A percentile compares a stretch with the other conserved stretches of the same genome.
Evolutionary conservation across 1,140 invertebrate genomes (phyloP).

Genomic region (Drosophila setifemur): DNA sequence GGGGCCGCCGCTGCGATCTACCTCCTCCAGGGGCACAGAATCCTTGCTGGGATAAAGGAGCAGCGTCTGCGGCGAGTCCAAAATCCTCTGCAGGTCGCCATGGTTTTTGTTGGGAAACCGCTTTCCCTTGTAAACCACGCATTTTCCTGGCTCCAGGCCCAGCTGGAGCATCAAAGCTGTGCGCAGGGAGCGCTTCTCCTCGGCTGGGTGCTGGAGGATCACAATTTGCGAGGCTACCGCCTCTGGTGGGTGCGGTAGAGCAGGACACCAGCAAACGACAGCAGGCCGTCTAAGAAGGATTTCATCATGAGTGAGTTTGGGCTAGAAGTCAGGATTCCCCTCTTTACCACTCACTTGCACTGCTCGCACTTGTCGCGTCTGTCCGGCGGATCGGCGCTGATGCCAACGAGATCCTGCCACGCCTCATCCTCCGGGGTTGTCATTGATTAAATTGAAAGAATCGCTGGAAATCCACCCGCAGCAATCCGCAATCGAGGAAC

Average conservation of each 20-base stretch:
- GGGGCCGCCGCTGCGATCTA: constrained; percentile 82
- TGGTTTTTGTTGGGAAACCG: constrained; percentile 90
- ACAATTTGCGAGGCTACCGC: constrained; percentile 88
- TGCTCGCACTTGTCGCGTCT: constrained; percentile 87
- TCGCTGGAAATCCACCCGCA: constrained; percentile 3
- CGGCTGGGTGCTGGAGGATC: constrained; percentile 95
- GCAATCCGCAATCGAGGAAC: background rate
- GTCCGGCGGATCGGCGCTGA: constrained; percentile 88
- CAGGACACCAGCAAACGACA: constrained; percentile 95
- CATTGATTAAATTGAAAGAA: constrained; percentile 48
- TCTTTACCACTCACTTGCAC: constrained; percentile 86
- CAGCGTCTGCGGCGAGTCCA: constrained; percentile 88
- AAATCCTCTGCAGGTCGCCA: constrained; percentile 86
- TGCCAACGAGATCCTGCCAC: constrained; percentile 86
- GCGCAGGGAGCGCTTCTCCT: constrained; percentile 93
- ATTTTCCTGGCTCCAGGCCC: constrained; percentile 88
- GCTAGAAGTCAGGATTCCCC: background rate
- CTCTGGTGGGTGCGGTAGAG: constrained; percentile 88
- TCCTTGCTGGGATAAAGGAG: constrained; percentile 92
- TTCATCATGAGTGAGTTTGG: background rate
- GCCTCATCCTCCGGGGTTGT: constrained; percentile 50
- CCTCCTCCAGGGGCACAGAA: constrained; percentile 83
- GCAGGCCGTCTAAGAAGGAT: constrained; percentile 87
- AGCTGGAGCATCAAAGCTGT: constrained; percentile 94
- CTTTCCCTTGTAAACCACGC: constrained; percentile 91